Evolutionary conservation across 53 echinoderm and acorn worm genomes (phyloP).

Genomic region (Zoroaster sp.): DNA sequence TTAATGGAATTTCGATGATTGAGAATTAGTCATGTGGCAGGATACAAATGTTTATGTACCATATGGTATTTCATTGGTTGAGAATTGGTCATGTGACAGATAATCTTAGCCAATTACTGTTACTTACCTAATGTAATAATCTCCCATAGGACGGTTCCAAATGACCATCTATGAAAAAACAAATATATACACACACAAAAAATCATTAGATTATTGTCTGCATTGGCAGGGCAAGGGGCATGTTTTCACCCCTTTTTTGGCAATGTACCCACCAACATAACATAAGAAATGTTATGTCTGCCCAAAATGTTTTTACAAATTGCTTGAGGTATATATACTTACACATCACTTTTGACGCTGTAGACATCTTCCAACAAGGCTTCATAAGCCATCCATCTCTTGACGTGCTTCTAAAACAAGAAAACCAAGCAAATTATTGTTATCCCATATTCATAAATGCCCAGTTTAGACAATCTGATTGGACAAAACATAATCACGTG

Average conservation of each 20-base stretch:
- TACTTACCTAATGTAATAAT: slow-evolving; percentile 91
- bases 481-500: too few relatives aligned
- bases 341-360: slow-evolving; percentile 93
- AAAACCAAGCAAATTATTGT: background rate
- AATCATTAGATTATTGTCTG: background rate
- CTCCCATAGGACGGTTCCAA: slow-evolving; percentile 92
- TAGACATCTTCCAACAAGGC: slow-evolving; percentile 78
- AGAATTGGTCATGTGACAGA: too few relatives aligned
- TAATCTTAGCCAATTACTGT: background rate
- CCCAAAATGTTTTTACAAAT: background rate
- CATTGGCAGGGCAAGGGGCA: too few relatives aligned
- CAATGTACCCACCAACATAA: too few relatives aligned
- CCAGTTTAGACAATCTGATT: background rate
- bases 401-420: slow-evolving; percentile 69
- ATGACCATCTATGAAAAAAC: slow-evolving; percentile 79
- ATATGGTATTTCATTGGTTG: too few relatives aligned
- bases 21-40: too few relatives aligned
- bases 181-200: background rate
- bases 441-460: background rate
- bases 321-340: slow-evolving; percentile 31
- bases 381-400: slow-evolving; percentile 98
- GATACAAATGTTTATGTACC: too few relatives aligned
- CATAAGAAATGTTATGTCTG: too few relatives aligned
- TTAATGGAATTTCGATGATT: too few relatives aligned
- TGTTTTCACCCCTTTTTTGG: background rate